Base-by-base conservation (phyloP, 2,888 invertebrate species). In the Nemurella pictetii region DNA sequence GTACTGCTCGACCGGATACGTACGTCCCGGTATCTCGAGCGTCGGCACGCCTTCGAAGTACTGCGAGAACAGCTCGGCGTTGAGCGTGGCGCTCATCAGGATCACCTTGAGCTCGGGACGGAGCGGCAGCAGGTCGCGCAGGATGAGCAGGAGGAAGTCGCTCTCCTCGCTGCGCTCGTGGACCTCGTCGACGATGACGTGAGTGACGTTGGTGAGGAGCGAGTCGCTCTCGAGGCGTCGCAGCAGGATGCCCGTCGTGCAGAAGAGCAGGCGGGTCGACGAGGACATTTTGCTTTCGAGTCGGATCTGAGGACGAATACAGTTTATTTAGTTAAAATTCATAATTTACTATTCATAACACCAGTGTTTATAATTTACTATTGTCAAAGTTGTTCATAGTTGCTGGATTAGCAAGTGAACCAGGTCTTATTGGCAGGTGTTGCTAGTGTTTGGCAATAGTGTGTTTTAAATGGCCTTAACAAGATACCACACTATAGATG, bases 51-150 rank as follows among this genome's bases (percentile, higher is more conserved):
- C 93, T 55, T 92, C 93, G 89, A 98, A 98, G 90, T 98, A 98
- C 80, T 94, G 91, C 0, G 96, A 94, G 89, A 98, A 98, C 85
- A 97, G 90, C 36, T 95, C 93, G 0, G 96, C 94, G 89, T 98
- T 98, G 88, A 98, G 90, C 0, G 98, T 97, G 0, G 98, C 98
- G 89, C 97, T 98, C 98, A 98, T 98, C 5, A 98, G 91, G 88
- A 98, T 94, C 0, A 98, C 92, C 88, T 95, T 96, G 83, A 98
- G 90, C 88, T 97, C 95, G 80, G 93, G 93, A 85, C 96, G 93
- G 84, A 94, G 92, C 86, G 92, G 92, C 84, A 97, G 90, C 83
- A 97, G 92, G 89, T 96, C 95, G 90, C 95, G 94, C 73, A 98
- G 90, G 26, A 97, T 95, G 85, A 97, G 93, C 73, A 98, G 90